These are phyloP conservation scores for Caradrina kadenii DNA, from an alignment of 2,888 invertebrate species.

Conservation along the genomic window DNA sequence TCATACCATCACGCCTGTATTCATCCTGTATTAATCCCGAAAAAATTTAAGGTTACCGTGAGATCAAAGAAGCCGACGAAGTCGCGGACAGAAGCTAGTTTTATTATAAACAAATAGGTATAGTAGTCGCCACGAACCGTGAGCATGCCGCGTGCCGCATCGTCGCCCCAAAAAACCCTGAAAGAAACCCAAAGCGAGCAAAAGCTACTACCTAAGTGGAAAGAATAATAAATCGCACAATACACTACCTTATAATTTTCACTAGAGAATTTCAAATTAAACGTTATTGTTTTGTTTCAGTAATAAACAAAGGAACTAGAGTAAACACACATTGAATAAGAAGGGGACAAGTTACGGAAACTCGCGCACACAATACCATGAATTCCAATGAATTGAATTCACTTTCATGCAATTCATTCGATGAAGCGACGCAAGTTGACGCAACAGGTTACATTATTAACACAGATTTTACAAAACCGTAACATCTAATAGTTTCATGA, in stretches of 20 bases:
- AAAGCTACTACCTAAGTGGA: too few relatives aligned
- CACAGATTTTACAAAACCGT: constrained; percentile 83
- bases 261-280: neutral
- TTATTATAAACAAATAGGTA: too few relatives aligned
- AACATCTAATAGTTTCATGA: constrained; percentile 87
- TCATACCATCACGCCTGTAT: too few relatives aligned
- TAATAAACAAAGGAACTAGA: constrained; percentile 3
- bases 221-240: neutral
- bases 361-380: constrained; percentile 45
- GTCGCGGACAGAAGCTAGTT: too few relatives aligned
- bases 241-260: neutral
- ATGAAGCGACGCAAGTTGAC: constrained; percentile 61
- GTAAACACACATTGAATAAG: constrained; percentile 22
- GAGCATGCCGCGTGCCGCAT: too few relatives aligned
- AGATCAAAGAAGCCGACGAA: too few relatives aligned
- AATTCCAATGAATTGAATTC: constrained; percentile 71
- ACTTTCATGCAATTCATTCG: constrained; percentile 75
- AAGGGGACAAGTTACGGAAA: constrained; percentile 39
- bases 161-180: too few relatives aligned
- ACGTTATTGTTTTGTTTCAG: neutral
- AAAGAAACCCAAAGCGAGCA: too few relatives aligned
- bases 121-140: too few relatives aligned
- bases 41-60: too few relatives aligned
- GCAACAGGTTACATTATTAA: constrained; percentile 86
- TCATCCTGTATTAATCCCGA: too few relatives aligned